Base-by-base conservation (phyloP, 2,113 vertebrate species). In the Gasterosteus nipponicus region DNA sequence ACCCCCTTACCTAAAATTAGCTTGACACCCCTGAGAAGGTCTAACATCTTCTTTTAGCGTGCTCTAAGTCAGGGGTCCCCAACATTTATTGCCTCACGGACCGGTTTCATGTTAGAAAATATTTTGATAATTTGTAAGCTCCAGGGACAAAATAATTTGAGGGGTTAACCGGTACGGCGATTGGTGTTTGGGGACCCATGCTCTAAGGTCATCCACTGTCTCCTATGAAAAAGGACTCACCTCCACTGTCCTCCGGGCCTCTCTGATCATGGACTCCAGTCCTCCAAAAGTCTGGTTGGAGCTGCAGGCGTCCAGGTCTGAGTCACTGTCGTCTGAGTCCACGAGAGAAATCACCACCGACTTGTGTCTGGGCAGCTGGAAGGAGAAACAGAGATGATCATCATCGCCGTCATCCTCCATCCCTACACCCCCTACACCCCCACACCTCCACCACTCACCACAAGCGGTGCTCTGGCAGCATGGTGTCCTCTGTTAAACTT, bases 221-320 rank as follows among this genome's bases (percentile, higher is more conserved):
- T 26, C 22, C 22, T 26, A 26, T 26, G 22, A 26, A 26, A 26
- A 26, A 26, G 22, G 22, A 26, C 22, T 84, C 86, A 99, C 98
- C 95, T 99, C 98, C 29, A 95, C 98, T 1, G 95, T 98, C 89
- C 98, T 93, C 67, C 98, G 93, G 76, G 97, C 98, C 91, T 99
- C 98, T 91, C 97, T 98, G 86, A 99, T 99, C 98, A 99, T 99
- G 65, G 96, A 97, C 90, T 99, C 98, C 78, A 99, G 93, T 26
- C 97, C 97, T 85, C 97, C 97, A 66, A 98, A 97, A 31, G 96
- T 87, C 57, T 91, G 94, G 0, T 92, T 80, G 15, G 96, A 92
- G 77, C 94, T 93, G 85, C 92, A 86, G 2, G 94, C 77, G 8
- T 99, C 98, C 77, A 87, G 72, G 74, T 99, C 98, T 0, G 98